A percentile compares a stretch with the other conserved stretches of the same genome.
Evolutionary conservation across 1,140 invertebrate genomes (phyloP).

Genomic region (Galendromus occidentalis): DNA sequence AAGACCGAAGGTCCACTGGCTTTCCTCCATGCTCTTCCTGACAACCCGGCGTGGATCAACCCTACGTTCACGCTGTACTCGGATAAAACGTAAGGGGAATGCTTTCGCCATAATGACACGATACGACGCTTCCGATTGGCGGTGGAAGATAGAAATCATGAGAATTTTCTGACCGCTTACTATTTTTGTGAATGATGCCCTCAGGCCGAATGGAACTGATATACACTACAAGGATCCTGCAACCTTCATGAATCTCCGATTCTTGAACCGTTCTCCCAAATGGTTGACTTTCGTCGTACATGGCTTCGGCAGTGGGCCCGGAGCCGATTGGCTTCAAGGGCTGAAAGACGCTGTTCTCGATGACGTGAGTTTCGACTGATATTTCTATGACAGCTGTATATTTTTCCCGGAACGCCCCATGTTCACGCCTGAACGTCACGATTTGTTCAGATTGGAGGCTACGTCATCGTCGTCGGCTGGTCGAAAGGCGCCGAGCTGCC

Average conservation of each 20-base stretch:
- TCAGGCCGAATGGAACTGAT: constrained; percentile 19
- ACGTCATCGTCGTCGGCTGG: constrained; percentile 19
- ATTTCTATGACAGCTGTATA: too few species aligned
- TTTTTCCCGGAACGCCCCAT: too few species aligned
- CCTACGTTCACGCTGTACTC: constrained; percentile 27
- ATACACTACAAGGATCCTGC: constrained; percentile 31
- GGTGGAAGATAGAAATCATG: too few species aligned
- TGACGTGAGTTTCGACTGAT: constrained; percentile 37
- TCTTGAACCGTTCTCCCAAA: constrained; percentile 34
- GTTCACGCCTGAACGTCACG: too few species aligned
- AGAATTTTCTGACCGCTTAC: too few species aligned
- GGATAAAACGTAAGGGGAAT: neutral
- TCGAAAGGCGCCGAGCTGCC: constrained; percentile 16
- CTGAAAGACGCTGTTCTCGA: constrained; percentile 71
- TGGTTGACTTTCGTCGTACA: constrained; percentile 63
- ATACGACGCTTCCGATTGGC: too few species aligned
- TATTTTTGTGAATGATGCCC: neutral
- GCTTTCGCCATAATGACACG: too few species aligned
- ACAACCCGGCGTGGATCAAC: constrained; percentile 13
- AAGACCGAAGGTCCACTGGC: constrained; percentile 3
- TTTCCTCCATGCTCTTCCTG: neutral
- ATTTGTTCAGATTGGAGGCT: neutral
- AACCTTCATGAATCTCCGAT: neutral
- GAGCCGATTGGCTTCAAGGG: constrained; percentile 70
- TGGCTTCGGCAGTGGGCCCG: constrained; percentile 73